Evolutionary conservation across 2,888 invertebrate species (phyloP), one percentile per base, ranked within the genome.

Genomic region (Caenorhabditis sp.): DNA sequence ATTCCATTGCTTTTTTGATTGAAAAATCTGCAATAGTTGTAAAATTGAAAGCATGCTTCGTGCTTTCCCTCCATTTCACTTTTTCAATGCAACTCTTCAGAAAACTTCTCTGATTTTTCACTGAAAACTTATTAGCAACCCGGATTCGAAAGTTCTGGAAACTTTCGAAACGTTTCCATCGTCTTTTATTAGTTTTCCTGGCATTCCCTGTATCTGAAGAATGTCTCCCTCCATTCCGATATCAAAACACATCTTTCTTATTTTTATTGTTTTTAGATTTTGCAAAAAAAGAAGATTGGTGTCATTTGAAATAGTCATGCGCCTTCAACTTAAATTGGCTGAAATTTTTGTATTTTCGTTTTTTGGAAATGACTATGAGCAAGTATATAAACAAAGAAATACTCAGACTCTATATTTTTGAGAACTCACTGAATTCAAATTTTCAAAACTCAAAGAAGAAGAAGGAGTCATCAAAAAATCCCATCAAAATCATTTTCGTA

Each of bases 401-500:
- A 54, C 12, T 47, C 10, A 12, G n/a, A 35, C 8, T 14, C 28
- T 8, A 22, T 24, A 38, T 38, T 38, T 38, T 10, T 10, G 38
- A 47, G n/a, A 47, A 19, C 2, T 47, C n/a, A 7, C 47, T 6
- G 26, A 10, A 38, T 61, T 19, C 22, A n/a, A 61, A 61, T 61
- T 28, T 16, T n/a, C 44, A 16, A 2, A 44, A 44, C 10, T 14
- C 19, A 22, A 19, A 54, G 19, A 26, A 54, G 59, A 35, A 59
- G 16, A 28, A 35, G 16, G 49, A 68, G 8, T 54, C 54, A 38
- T 54, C 51, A 68, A 51, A 68, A 51, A 44, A 44, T 54, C 49
- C 56, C 70, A 41, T 70, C 19, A 58, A 70, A 70, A 56, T 41
- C 41, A 41, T 28, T 56, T 58, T 72, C 58, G 24, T 41, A 59